Percentiles rank a stretch among this genome's conserved stretches.
Conservation (phyloP, 2,888 invertebrate genomes). For the Tiphia femorata region DNA sequence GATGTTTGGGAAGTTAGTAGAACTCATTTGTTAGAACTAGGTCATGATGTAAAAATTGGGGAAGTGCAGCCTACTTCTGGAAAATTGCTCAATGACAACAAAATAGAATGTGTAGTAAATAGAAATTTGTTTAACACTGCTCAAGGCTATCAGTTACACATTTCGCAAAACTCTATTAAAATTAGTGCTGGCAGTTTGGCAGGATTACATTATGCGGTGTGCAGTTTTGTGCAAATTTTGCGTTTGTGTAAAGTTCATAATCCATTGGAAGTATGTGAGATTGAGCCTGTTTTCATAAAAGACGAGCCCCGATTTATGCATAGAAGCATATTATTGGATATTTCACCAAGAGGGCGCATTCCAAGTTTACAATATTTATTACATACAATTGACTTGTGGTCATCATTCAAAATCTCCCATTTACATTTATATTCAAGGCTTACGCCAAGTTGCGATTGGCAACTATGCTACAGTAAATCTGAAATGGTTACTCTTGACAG, state of each 20-base stretch:
- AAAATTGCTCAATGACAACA: conserved; percentile 62
- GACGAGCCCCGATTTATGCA: conserved; percentile 73
- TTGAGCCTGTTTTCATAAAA: conserved; percentile 70
- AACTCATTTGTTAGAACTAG: conserved; percentile 67
- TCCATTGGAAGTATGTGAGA: conserved; percentile 57
- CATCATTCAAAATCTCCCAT: conserved; percentile 72
- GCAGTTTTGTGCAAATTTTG: conserved; percentile 72
- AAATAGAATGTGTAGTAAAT: conserved; percentile 72
- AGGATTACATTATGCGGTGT: conserved; percentile 73
- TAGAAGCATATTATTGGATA: conserved; percentile 74
- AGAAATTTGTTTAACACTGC: conserved; percentile 68
- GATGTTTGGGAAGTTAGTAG: conserved; percentile 72
- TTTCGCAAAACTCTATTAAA: conserved; percentile 70
- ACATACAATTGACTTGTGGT: conserved; percentile 70
- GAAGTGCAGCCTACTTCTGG: conserved; percentile 68
- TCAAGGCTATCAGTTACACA: conserved; percentile 71
- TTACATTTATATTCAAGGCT: conserved; percentile 70
- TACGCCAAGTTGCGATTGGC: conserved; percentile 68
- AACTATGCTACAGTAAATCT: conserved; percentile 69
- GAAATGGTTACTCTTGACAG: conserved; percentile 73
- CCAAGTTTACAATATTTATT: conserved; percentile 71
- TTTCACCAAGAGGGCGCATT: conserved; percentile 72
- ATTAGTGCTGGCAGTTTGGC: conserved; percentile 72
- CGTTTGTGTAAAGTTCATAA: conserved; percentile 66
- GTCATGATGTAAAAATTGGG: conserved; percentile 69